Conservation (phyloP, 2,797 vertebrate genomes). For the Smutsia temminckii region DNA sequence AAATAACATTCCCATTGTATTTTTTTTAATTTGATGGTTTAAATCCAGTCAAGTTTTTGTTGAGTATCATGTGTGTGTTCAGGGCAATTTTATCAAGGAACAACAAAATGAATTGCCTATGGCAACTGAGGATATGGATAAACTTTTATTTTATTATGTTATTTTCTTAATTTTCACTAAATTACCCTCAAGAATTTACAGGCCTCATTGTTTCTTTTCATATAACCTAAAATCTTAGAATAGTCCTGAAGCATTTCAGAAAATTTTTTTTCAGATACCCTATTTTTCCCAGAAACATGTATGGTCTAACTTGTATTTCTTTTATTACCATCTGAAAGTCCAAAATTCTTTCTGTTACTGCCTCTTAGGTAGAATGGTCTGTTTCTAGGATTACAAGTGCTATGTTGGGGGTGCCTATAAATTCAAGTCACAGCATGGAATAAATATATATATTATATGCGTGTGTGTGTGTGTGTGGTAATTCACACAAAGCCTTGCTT, state of each 20-base stretch:
- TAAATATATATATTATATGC: not conserved
- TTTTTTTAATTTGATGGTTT: not conserved
- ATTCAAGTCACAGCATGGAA: not conserved
- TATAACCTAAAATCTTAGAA: not conserved
- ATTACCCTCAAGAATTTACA: not conserved
- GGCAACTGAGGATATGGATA: not conserved
- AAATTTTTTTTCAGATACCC: not conserved
- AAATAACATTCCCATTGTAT: not conserved
- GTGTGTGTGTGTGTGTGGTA: no score
- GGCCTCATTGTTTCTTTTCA: not conserved
- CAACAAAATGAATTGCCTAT: not conserved
- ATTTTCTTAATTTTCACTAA: constrained; percentile 1
- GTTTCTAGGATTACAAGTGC: not conserved
- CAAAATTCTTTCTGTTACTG: not conserved
- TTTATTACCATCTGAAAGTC: not conserved
- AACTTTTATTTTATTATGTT: not conserved
- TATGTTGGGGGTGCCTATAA: not conserved
- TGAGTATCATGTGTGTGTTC: not conserved
- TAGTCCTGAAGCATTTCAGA: not conserved
- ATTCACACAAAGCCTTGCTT: not conserved
- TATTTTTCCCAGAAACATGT: not conserved
- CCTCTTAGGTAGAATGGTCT: not conserved
- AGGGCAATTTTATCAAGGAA: not conserved
- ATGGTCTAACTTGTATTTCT: not conserved
- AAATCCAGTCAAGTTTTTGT: constrained; percentile 1